Evolutionary conservation across 2,113 vertebrate species (phyloP).

Genomic region (Lathamus discolor): DNA sequence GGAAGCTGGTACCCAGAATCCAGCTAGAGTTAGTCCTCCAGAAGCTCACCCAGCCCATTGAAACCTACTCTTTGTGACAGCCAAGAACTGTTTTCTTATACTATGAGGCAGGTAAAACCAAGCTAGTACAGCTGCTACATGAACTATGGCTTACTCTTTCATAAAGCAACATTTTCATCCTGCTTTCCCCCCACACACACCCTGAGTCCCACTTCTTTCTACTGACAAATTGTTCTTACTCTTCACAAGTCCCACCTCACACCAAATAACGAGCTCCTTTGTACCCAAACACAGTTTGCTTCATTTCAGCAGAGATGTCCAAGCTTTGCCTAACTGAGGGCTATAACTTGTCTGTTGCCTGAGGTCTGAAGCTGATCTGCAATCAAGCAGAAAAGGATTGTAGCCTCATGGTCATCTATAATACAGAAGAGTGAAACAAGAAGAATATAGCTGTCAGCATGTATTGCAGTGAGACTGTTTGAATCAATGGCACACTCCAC

Average conservation of each 20-base stretch:
- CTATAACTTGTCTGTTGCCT: neutral
- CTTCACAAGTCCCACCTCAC: neutral
- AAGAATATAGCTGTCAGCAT: constrained; percentile 4
- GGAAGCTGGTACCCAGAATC: neutral
- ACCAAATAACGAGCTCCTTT: neutral
- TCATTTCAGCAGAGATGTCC: neutral
- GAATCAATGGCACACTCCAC: neutral
- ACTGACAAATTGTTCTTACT: neutral
- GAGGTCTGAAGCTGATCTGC: constrained; percentile 3
- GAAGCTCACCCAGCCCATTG: neutral
- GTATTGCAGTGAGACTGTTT: neutral
- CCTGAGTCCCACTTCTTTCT: neutral
- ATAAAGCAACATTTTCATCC: neutral
- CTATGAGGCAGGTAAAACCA: neutral
- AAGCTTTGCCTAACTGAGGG: neutral
- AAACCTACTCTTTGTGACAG: neutral
- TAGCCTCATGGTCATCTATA: neutral
- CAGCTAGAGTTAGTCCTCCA: neutral
- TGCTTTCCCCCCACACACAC: neutral
- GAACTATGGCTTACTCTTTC: neutral
- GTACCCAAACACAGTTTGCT: neutral
- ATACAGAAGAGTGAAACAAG: neutral
- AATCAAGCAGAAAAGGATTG: constrained; percentile 16
- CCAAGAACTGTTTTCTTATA: neutral
- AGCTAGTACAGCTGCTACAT: neutral